Conservation (phyloP, 2,888 invertebrate species). For the Cecidostiba fungosa region DNA sequence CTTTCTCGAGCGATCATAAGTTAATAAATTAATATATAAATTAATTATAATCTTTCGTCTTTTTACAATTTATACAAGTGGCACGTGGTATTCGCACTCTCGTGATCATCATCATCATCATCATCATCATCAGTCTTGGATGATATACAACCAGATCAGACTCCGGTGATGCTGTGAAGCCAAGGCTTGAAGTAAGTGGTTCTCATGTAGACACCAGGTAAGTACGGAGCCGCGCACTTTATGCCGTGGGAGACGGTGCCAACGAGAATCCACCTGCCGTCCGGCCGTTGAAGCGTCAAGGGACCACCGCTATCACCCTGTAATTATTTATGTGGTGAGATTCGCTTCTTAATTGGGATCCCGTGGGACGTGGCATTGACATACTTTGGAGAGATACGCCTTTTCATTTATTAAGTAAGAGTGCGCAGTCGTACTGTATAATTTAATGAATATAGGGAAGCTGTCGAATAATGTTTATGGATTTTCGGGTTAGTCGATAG, state of each 20-base stretch:
- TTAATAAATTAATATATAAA: slow-evolving; percentile 62
- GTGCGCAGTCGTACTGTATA: too few relatives aligned
- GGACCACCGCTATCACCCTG: slow-evolving; percentile 97
- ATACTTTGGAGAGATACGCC: background rate
- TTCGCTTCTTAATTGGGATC: background rate
- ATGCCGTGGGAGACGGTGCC: slow-evolving; percentile 98
- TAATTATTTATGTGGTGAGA: slow-evolving; percentile 19
- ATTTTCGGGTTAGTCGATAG: background rate
- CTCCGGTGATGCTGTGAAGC: slow-evolving; percentile 93
- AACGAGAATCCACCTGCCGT: slow-evolving; percentile 92
- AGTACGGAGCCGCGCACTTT: slow-evolving; percentile 94
- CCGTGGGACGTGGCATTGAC: background rate
- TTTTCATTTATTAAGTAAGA: too few relatives aligned
- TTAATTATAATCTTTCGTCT: slow-evolving; percentile 74
- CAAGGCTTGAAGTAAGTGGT: slow-evolving; percentile 95
- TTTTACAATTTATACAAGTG: slow-evolving; percentile 79
- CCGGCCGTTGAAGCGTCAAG: slow-evolving; percentile 89
- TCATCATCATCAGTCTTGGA: background rate
- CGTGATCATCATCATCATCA: background rate
- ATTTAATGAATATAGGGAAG: background rate
- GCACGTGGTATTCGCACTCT: slow-evolving; percentile 68
- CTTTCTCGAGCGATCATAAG: background rate
- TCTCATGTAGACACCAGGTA: slow-evolving; percentile 96
- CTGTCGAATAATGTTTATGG: background rate
- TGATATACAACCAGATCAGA: slow-evolving; percentile 76